Evolutionary conservation across 2,797 vertebrate genomes (phyloP), one percentile per base, ranked within the genome.

Genomic region (Sebastes baramenuke): DNA sequence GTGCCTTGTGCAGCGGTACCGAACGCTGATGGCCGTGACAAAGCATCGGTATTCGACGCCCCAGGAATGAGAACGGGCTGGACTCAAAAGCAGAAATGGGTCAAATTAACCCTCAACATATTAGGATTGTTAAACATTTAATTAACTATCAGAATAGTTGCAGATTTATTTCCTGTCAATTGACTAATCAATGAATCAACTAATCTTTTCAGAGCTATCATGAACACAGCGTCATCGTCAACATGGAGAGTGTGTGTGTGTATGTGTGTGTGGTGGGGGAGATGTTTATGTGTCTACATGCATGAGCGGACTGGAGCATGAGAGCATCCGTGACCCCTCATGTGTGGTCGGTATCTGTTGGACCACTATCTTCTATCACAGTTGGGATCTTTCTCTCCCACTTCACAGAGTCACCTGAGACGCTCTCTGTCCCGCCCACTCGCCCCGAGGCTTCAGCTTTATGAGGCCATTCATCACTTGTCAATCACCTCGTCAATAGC

Each of bases 391-490:
- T 58, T 68, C 79, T 84, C 80, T 67, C 20, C 58, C 85, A 82
- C 79, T 86, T 79, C n/a, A 14, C 72, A 27, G 55, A 2, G 89
- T 85, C 87, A 94, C 88, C 88, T 86, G 89, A 92, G 87, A 81
- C 7, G 64, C 65, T 60, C 72, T 29, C 8, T 12, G 67, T 34
- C 65, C 83, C 27, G 38, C 87, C 89, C 81, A 59, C 81, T 78
- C 8, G 58, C 88, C 89, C 88, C 0, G 24, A 80, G 90, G 89
- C 80, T 65, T 90, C 91, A 86, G 89, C 86, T 94, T 84, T 59
- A 67, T 52, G 58, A 56, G 49, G 8, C 74, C 77, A 58, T 91
- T 85, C 88, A 78, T 88, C 67, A 72, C 72, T 76, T 84, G 86
- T 69, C 89, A 83, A 66, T 93, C 84, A 88, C 32, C 6, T 18